Percentiles rank a stretch among this genome's conserved stretches.
phyloP scores from a whole-genome alignment of 2,888 invertebrate genomes.

The Lamproptera curius region DNA sequence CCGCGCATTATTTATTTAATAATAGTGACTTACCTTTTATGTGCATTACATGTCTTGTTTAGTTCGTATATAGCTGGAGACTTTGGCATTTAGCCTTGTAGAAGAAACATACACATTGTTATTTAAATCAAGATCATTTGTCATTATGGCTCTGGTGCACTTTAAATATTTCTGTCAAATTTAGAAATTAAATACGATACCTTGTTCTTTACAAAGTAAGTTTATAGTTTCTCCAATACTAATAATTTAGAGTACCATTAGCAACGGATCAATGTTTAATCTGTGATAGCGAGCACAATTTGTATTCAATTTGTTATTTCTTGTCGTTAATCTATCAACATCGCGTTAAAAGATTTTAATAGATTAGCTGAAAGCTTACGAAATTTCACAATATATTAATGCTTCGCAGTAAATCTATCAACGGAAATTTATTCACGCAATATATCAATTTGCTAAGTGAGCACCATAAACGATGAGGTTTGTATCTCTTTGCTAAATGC shows the following conservation, averaged over 20 bases:
- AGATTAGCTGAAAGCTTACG: slow-evolving; percentile 8
- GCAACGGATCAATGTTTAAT: background rate
- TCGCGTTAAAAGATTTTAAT: slow-evolving; percentile 10
- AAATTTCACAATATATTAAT: slow-evolving; percentile 17
- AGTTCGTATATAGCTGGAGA: too few species aligned
- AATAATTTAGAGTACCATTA: background rate
- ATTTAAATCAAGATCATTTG: too few species aligned
- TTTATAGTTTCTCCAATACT: too few species aligned
- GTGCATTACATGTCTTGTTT: too few species aligned
- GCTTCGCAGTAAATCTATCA: slow-evolving; percentile 18
- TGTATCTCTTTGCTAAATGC: slow-evolving; percentile 14
- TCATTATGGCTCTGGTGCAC: too few species aligned
- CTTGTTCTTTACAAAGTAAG: too few species aligned
- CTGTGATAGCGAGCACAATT: slow-evolving; percentile 1
- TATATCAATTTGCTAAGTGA: slow-evolving; percentile 21
- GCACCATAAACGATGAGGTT: slow-evolving; percentile 19
- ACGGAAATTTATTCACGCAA: slow-evolving; percentile 19
- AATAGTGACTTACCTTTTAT: too few species aligned
- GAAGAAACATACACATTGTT: too few species aligned
- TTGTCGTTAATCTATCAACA: slow-evolving; percentile 7
- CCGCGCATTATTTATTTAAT: too few species aligned
- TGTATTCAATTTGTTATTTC: slow-evolving; percentile 3
- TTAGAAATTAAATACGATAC: too few species aligned
- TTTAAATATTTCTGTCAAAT: too few species aligned
- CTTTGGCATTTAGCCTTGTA: too few species aligned